These are phyloP conservation scores for Pachycephus smyrnensis DNA, from an alignment of 2,888 invertebrate species.

Conservation along the genomic window DNA sequence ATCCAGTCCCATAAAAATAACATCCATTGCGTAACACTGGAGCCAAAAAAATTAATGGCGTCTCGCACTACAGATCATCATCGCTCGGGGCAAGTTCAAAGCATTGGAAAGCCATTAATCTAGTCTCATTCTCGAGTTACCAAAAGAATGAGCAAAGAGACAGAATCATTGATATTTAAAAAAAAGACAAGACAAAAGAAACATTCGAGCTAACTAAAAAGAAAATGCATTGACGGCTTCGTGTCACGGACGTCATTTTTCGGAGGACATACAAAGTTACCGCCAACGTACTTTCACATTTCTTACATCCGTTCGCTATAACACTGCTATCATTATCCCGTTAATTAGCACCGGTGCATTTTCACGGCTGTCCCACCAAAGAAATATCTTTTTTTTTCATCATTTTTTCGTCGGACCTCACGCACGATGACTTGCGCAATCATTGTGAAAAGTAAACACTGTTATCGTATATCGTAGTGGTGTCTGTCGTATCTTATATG, in stretches of 20 bases:
- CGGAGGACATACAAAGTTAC: neutral
- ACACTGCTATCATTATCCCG: neutral
- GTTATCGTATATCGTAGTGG: neutral
- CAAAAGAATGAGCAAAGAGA: neutral
- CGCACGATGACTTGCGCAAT: neutral
- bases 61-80: neutral
- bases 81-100: neutral
- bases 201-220: neutral
- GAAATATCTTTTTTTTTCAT: neutral
- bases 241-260: neutral
- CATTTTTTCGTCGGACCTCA: no score
- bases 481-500: neutral
- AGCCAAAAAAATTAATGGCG: neutral
- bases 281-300: slow-evolving; percentile 3
- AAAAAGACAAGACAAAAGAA: neutral
- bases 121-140: neutral
- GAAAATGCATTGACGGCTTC: neutral
- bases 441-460: neutral
- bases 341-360: neutral
- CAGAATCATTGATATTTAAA: neutral
- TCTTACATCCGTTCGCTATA: neutral
- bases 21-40: neutral
- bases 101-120: neutral
- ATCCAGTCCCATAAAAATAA: neutral
- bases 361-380: neutral